Evolutionary conservation across 1,140 invertebrate genomes (phyloP), one percentile per base, ranked within the genome.

Genomic region (Aphaenogaster ashmeadi): DNA sequence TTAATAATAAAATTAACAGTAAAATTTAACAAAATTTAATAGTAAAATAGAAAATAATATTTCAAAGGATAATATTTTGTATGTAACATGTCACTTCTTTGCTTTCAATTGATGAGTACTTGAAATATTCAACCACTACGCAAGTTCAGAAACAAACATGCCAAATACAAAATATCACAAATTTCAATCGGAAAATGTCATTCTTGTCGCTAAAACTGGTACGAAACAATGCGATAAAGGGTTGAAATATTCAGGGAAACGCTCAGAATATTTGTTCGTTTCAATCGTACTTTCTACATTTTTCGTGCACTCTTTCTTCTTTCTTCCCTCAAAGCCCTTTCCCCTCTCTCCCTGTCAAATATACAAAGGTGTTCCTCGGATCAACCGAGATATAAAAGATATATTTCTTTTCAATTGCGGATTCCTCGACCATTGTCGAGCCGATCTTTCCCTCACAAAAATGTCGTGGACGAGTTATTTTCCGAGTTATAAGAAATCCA

Each of bases 391-490:
- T 50, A 75, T 75, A 75, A 60, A 60, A 21, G 72, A 56, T 75
- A 75, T 75, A 75, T 56, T 56, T 78, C 44, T 44, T 33, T 79
- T 64, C 77, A 47, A 79, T 47, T 33, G 56, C 18, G 33, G 77
- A 66, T 47, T 79, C 58, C 60, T 66, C 72, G 72, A 27, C 72
- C 54, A 75, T 75, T 79, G 77, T 79, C 41, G 41, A 47, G 58
- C 33, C 41, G 77, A 79, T 47, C 58, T 62, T 78, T 47, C 77
- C 41, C 7, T 50, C 58, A 64, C 11, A 18, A 66, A 79, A 79
- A 66, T 13, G 58, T 36, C 60, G 18, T 44, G 5, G 33, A 47
- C 58, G 27, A 33, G 44, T 79, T 50, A 78, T 64, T 66, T 62
- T 62, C 56, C 56, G 18, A 66, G 58, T 36, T 60, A 75, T 58